Conservation (phyloP, 2,888 invertebrate species). For the Chaitophorus viminalis region DNA sequence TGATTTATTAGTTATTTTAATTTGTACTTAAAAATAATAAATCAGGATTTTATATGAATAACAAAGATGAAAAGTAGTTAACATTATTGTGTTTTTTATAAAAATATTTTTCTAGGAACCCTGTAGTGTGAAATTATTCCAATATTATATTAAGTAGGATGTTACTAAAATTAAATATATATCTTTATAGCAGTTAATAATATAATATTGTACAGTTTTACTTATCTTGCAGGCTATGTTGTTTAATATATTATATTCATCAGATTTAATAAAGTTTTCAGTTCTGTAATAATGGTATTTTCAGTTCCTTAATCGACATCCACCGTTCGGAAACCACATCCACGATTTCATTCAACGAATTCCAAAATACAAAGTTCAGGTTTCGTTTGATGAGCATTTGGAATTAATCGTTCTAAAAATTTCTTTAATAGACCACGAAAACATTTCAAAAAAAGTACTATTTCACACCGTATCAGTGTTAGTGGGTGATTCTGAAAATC, state of each 20-base stretch:
- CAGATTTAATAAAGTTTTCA: not conserved
- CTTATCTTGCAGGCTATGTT: not conserved
- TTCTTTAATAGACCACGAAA: not conserved
- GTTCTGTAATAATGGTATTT: not conserved
- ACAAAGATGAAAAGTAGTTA: not conserved
- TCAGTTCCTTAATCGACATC: slow-evolving; percentile 70
- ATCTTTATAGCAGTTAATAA: not conserved
- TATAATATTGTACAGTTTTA: not conserved
- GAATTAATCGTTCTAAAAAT: slow-evolving; percentile 12
- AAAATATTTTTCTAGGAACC: not conserved
- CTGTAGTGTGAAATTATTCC: too few relatives aligned
- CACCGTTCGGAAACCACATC: slow-evolving; percentile 78
- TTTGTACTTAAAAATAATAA: not conserved
- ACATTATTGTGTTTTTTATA: not conserved
- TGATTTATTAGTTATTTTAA: not conserved
- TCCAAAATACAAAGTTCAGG: slow-evolving; percentile 37
- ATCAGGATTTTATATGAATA: not conserved
- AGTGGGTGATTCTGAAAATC: slow-evolving; percentile 55
- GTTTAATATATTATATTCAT: not conserved
- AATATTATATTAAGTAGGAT: not conserved
- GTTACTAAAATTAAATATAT: not conserved
- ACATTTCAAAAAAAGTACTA: slow-evolving; percentile 6
- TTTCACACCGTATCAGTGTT: slow-evolving; percentile 29
- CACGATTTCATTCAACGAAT: slow-evolving; percentile 68
- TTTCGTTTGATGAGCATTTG: not conserved